Conservation (phyloP, 1,140 invertebrate species). For the Megalonaias nervosa region DNA sequence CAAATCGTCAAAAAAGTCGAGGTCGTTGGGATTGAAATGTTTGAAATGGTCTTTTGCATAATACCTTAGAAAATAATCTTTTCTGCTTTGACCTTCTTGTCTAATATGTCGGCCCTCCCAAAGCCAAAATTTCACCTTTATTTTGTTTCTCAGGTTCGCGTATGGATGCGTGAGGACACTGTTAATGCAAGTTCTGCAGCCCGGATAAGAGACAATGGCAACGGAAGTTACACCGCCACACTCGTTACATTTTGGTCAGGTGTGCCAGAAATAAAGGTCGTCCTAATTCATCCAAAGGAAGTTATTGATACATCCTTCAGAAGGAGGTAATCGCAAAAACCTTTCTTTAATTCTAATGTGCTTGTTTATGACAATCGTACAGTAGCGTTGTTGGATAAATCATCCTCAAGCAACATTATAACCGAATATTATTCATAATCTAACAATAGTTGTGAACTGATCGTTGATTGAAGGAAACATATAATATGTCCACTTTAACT, state of each 20-base stretch:
- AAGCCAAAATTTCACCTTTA: too few relatives aligned
- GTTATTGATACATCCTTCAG: conserved; percentile 15
- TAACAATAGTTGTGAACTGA: too few relatives aligned
- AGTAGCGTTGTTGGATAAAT: background rate
- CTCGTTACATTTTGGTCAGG: conserved; percentile 35
- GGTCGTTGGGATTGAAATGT: too few relatives aligned
- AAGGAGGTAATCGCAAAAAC: background rate
- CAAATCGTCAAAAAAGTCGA: too few relatives aligned
- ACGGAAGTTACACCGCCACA: conserved; percentile 41
- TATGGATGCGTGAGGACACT: conserved; percentile 26
- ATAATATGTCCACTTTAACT: too few relatives aligned
- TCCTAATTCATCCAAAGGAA: conserved; percentile 26
- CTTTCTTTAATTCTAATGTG: background rate
- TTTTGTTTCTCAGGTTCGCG: conserved; percentile 8
- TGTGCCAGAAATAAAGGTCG: conserved; percentile 13
- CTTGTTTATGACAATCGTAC: background rate
- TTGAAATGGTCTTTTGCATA: too few relatives aligned
- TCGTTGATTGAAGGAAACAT: too few relatives aligned
- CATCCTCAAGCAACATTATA: background rate
- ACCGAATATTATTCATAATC: too few relatives aligned
- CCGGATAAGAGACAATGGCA: conserved; percentile 30
- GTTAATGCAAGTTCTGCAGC: conserved; percentile 15
- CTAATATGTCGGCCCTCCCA: too few relatives aligned
- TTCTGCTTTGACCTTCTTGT: too few relatives aligned
- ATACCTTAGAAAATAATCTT: too few relatives aligned